Percentiles rank a stretch among this genome's conserved stretches.
Evolutionary conservation across 2,888 invertebrate species (phyloP).

Genomic region (Chouioia cunea): DNA sequence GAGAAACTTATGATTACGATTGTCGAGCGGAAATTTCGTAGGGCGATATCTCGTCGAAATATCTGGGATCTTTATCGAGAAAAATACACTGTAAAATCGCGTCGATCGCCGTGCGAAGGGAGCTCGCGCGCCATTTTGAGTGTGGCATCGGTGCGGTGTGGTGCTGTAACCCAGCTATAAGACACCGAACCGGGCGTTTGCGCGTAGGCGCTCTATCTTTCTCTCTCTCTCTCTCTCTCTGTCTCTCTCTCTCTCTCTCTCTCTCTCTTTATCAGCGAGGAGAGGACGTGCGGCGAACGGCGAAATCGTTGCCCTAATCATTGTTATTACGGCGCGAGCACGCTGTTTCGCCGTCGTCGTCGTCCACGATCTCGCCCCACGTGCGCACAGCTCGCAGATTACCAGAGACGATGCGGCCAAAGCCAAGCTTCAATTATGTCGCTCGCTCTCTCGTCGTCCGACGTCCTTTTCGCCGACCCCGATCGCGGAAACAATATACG

Average conservation of each 20-base stretch:
- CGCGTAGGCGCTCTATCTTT: conserved; percentile 31
- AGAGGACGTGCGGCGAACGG: conserved; percentile 46
- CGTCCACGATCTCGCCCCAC: conserved; percentile 30
- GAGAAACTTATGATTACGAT: neutral
- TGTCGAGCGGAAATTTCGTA: neutral
- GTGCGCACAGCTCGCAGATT: conserved; percentile 52
- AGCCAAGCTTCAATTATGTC: conserved; percentile 22
- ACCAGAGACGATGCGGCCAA: conserved; percentile 49
- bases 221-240: conserved; percentile 46
- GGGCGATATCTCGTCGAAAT: neutral
- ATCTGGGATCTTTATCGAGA: neutral
- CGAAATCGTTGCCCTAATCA: conserved; percentile 62
- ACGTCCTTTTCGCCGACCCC: conserved; percentile 29
- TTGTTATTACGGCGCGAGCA: conserved; percentile 61
- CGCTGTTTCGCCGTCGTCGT: conserved; percentile 23
- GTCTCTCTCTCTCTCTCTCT: conserved; percentile 20
- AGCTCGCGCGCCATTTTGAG: conserved; percentile 36
- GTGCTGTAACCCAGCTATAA: neutral
- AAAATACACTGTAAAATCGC: neutral
- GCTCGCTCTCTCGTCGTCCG: neutral
- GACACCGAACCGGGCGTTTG: conserved; percentile 31
- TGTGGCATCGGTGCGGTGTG: neutral
- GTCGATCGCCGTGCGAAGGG: no score
- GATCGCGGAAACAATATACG: conserved; percentile 52
- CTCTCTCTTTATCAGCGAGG: conserved; percentile 20